Evolutionary conservation across 1,140 invertebrate genomes (phyloP).

Genomic region (Bactericera cockerelli): DNA sequence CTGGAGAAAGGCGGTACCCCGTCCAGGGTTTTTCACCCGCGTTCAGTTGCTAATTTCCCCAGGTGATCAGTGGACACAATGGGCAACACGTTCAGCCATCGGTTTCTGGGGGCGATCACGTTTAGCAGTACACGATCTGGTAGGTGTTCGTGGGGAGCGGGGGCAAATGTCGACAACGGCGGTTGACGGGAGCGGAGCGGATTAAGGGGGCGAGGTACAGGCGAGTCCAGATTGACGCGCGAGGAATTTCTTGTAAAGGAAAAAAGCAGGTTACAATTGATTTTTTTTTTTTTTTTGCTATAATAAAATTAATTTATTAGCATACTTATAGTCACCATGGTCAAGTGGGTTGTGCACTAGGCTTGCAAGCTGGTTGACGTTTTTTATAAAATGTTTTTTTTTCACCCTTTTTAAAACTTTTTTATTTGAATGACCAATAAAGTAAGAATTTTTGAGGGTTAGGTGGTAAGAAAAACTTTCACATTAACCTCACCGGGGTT

Average conservation of each 20-base stretch:
- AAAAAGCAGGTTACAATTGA: too few relatives aligned
- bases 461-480: too few relatives aligned
- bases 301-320: too few relatives aligned
- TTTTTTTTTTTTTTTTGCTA: too few relatives aligned
- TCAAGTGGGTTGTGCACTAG: too few relatives aligned
- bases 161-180: constrained; percentile 69
- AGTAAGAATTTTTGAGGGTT: too few relatives aligned
- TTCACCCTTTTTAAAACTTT: too few relatives aligned
- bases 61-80: constrained; percentile 19
- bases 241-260: constrained; percentile 53
- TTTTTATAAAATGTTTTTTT: too few relatives aligned
- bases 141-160: constrained; percentile 66
- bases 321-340: too few relatives aligned
- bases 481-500: too few relatives aligned
- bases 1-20: not conserved
- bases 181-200: constrained; percentile 63
- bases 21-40: not conserved
- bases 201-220: constrained; percentile 70
- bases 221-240: constrained; percentile 67
- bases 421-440: too few relatives aligned
- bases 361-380: too few relatives aligned
- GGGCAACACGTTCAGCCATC: constrained; percentile 32
- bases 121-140: constrained; percentile 85
- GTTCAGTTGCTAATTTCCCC: constrained; percentile 9
- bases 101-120: constrained; percentile 74